These are phyloP conservation scores for Coracias cyanogaster DNA, from an alignment of 2,797 vertebrate species.

Conservation along the genomic window DNA sequence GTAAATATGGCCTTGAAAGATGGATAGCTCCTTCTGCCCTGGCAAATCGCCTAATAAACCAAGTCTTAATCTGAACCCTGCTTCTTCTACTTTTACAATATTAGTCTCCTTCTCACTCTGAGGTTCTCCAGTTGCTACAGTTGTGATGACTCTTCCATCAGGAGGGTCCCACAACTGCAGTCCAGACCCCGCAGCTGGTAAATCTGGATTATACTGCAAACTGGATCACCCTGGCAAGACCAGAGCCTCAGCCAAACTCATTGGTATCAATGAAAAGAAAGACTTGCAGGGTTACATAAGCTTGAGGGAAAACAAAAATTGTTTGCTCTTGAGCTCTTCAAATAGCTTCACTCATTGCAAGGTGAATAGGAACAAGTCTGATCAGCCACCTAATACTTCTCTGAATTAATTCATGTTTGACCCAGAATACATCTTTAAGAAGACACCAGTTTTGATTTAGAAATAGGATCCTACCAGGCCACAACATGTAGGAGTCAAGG, in stretches of 20 bases:
- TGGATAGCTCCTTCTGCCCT: background rate
- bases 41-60: background rate
- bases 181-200: background rate
- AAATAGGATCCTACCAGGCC: background rate
- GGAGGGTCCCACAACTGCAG: background rate
- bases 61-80: background rate
- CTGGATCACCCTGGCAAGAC: background rate
- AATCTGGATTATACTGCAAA: background rate
- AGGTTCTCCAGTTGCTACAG: background rate
- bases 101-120: background rate
- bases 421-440: background rate
- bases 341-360: background rate
- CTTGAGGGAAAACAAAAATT: background rate
- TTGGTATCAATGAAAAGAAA: background rate
- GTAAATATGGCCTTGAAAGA: background rate
- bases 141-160: background rate
- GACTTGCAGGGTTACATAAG: background rate
- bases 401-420: background rate
- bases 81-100: background rate
- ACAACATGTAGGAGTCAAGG: background rate
- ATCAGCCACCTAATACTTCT: background rate
- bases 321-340: background rate
- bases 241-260: background rate
- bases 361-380: background rate
- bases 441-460: background rate